Percentiles rank a stretch among this genome's conserved stretches.
These are phyloP conservation scores for Hypocryptadius cinnamomeus DNA, from an alignment of 2,113 vertebrate species.

Conservation along the genomic window DNA sequence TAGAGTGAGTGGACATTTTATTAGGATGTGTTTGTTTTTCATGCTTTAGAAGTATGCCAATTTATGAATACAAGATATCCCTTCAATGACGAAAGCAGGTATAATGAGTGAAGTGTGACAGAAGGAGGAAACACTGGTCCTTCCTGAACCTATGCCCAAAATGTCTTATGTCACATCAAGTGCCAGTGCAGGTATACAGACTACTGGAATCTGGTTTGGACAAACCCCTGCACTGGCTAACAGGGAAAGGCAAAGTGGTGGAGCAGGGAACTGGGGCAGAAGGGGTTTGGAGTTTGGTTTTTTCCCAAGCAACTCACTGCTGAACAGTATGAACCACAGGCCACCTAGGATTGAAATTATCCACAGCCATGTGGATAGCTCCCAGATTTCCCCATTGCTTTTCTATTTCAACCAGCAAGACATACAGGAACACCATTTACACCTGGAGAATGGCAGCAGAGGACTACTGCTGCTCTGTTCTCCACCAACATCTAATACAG, in stretches of 20 bases:
- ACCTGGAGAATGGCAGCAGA: background rate
- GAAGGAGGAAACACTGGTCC: background rate
- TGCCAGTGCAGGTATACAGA: background rate
- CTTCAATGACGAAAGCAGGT: background rate
- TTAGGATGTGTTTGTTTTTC: background rate
- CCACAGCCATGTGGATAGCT: background rate
- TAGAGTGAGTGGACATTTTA: background rate
- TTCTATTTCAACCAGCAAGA: background rate
- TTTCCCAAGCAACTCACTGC: background rate
- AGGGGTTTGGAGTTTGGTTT: background rate
- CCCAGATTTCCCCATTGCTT: background rate
- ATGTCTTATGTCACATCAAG: accelerated
- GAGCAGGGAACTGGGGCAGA: background rate
- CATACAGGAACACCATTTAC: background rate
- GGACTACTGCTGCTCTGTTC: background rate
- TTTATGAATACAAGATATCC: background rate
- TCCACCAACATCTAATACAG: background rate
- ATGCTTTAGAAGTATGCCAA: background rate
- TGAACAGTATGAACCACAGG: background rate
- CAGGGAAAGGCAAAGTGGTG: background rate
- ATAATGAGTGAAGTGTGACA: background rate
- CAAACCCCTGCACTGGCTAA: background rate
- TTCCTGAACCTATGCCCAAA: background rate
- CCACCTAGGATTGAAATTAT: background rate
- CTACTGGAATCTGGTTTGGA: background rate